Evolutionary conservation across 64 coral and sea anemone species (phyloP), one percentile per base, ranked within the genome.

Genomic region (Dendrophyllia cribrosa): DNA sequence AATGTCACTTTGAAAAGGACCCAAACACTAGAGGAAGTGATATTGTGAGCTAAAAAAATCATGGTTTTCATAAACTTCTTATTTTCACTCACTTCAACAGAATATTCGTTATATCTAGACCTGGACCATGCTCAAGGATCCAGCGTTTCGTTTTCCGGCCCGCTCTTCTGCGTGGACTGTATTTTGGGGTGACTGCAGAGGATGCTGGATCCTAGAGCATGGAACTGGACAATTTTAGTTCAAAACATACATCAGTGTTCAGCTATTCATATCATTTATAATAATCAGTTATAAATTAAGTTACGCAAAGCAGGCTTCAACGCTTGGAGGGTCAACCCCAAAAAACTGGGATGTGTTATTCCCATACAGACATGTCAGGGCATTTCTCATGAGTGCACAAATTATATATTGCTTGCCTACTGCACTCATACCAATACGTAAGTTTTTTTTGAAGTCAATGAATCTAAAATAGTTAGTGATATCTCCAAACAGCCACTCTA

Each of bases 11-110:
- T 87, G 67, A 87, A 87, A 87, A 87, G 84, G 84, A 87, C 84
- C 84, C 84, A 87, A 87, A 87, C 84, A 87, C 84, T 87, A 87
- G 84, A 87, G 84, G 66, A 72, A 87, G 51, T 87, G 66, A 87
- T 87, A 87, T 87, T 87, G 84, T 87, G 84, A 87, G 84, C 84
- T 87, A 73, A 87, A 72, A 87, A 87, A 87, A 87, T 87, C 84
- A 72, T 87, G 84, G 84, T 87, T 87, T 87, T 87, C 67, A 87
- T 87, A 87, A 87, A 87, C 84, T 73, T 87, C 47, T 72, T 87
- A 87, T 87, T 87, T 87, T 87, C 84, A 87, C 84, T 87, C 66
- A 87, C 84, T 87, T 87, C 67, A n/a, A 87, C 84, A 87, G 84
- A 87, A 87, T 72, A 87, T 87, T 72, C 9, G 84, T 87, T 87